Evolutionary conservation across 2,888 invertebrate genomes (phyloP).

Genomic region (Papilio protenor): DNA sequence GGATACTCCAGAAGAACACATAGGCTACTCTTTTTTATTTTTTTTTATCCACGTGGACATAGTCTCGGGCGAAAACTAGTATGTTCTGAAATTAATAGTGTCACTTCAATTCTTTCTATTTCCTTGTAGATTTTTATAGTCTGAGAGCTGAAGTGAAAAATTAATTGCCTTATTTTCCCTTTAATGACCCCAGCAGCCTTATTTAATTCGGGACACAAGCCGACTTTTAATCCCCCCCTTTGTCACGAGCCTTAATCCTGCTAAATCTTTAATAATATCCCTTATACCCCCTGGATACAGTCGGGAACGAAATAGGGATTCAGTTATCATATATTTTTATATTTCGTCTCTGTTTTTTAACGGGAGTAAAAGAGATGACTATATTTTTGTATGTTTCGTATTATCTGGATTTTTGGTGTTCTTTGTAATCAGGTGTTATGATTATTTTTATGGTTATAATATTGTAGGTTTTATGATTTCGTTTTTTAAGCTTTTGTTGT

Average conservation of each 20-base stretch:
- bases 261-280: conserved; percentile 44
- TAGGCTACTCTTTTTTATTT: no score
- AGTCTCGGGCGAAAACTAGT: no score
- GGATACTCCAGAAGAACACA: no score
- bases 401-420: neutral
- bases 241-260: conserved; percentile 42
- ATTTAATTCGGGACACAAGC: conserved; percentile 42
- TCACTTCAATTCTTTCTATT: conserved; percentile 16
- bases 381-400: neutral
- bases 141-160: conserved; percentile 33
- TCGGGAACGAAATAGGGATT: conserved; percentile 6
- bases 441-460: neutral
- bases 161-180: conserved; percentile 37
- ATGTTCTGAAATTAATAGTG: neutral
- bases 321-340: conserved; percentile 33
- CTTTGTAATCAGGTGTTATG: neutral
- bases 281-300: conserved; percentile 31
- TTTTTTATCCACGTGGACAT: no score
- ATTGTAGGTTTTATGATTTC: neutral
- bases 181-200: conserved; percentile 36
- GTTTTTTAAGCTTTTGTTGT: neutral
- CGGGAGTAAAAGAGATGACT: neutral
- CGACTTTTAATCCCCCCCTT: conserved; percentile 36
- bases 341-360: conserved; percentile 1
- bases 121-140: neutral